phyloP scores from a whole-genome alignment of 1,140 invertebrate species.

The Venturia canescens region DNA sequence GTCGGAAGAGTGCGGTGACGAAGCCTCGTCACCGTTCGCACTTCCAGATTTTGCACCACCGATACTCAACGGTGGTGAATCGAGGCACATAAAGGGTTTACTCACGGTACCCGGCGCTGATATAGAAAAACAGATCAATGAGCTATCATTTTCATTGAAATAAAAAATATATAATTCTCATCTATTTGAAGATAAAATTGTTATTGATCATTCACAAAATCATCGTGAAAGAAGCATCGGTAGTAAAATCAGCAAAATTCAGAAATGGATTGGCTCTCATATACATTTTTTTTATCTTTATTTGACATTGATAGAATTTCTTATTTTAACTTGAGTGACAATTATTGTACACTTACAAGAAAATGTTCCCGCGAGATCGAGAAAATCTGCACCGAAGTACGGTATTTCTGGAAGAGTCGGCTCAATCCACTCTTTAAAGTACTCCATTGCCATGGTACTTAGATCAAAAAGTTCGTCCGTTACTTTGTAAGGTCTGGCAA shows the following conservation, averaged over 20 bases:
- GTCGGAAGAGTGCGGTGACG: constrained; percentile 72
- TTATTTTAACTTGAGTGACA: background rate
- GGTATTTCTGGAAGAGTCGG: constrained; percentile 90
- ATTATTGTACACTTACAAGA: constrained; percentile 77
- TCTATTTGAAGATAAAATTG: no score
- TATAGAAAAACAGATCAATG: constrained; percentile 41
- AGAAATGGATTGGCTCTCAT: no score
- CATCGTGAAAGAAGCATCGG: no score
- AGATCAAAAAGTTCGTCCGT: constrained; percentile 95
- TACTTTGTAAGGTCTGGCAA: constrained; percentile 90
- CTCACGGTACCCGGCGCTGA: constrained; percentile 79
- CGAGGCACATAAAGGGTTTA: constrained; percentile 81
- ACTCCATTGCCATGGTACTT: constrained; percentile 95
- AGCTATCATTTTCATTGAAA: no score
- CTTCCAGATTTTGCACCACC: constrained; percentile 71
- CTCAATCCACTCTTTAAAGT: constrained; percentile 93
- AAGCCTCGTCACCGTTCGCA: constrained; percentile 71
- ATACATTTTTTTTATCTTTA: no score
- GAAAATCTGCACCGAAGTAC: constrained; percentile 90
- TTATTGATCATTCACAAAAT: no score
- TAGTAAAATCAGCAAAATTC: no score
- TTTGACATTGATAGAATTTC: no score
- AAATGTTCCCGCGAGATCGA: constrained; percentile 84
- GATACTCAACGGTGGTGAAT: constrained; percentile 78
- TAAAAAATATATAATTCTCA: no score